Evolutionary conservation across 2,797 vertebrate species (phyloP), one percentile per base, ranked within the genome.

Genomic region (Halcyon leucocephala): DNA sequence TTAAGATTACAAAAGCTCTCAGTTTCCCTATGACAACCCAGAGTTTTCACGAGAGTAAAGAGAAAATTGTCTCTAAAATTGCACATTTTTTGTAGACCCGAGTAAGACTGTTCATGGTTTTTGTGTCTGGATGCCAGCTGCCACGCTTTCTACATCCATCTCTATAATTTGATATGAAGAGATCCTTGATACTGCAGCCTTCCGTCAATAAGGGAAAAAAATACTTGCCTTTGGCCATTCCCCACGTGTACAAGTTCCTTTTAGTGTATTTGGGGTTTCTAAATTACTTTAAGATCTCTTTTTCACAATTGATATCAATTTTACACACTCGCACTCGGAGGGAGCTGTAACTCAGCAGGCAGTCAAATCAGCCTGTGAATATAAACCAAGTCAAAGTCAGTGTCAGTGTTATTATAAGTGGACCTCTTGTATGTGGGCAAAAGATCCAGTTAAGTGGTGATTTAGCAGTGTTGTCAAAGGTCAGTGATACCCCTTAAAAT

Each of bases 281-380:
- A 90, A 94, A 86, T 91, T 3, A 86, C 66, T 95, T 95, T n/a
- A 64, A 90, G 89, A 82, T 85, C 41, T 88, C 54, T 65, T 95
- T 96, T 79, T 70, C 31, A 31, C 28, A 73, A 9, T 93, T 90
- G 25, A 5, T 66, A 73, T 72, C 77, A 46, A 6, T 94, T 93
- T 95, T 90, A 66, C 73, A 91, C 42, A 57, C 35, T 0, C 87
- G 85, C 71, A 77, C 91, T 89, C 77, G 29, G 76, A 81, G 69
- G 48, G 77, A 48, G 62, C 51, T 95, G 87, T 95, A 85, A 5
- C 67, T 85, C 82, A 62, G 86, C 94, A 91, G 85, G 70, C 42
- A 89, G 31, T 18, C 85, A 93, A 76, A 82, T 51, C 58, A 84
- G 51, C 57, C 73, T 64, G 25, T 41, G 87, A 84, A 2, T 81